These are phyloP conservation scores for Euproctis similis DNA, from an alignment of 2,888 invertebrate species.

Conservation along the genomic window DNA sequence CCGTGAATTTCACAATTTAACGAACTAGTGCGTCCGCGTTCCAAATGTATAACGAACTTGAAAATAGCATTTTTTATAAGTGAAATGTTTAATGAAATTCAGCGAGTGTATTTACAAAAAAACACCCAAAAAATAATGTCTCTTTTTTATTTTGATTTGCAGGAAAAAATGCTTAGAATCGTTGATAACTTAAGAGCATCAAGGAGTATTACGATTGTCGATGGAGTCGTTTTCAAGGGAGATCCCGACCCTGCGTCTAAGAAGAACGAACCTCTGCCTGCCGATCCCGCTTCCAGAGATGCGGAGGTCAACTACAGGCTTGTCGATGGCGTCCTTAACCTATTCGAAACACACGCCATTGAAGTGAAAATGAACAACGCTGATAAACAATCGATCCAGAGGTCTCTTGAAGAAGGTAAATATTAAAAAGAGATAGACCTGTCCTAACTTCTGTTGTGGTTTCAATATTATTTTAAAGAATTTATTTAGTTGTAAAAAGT, in stretches of 20 bases:
- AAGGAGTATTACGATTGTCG: constrained; percentile 74
- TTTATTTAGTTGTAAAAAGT: no score
- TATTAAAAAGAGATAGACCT: no score
- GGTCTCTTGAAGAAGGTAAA: constrained; percentile 88
- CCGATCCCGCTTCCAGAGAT: constrained; percentile 83
- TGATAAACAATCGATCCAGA: constrained; percentile 82
- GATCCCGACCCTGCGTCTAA: constrained; percentile 69
- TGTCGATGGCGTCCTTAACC: constrained; percentile 83
- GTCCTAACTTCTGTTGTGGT: no score
- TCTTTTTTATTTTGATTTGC: constrained; percentile 15
- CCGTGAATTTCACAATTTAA: constrained; percentile 19
- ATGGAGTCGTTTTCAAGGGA: constrained; percentile 77
- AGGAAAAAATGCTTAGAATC: constrained; percentile 83
- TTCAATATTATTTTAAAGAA: no score
- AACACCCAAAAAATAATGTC: not conserved
- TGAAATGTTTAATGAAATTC: no score
- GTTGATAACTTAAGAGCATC: constrained; percentile 74
- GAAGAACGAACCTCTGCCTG: constrained; percentile 80
- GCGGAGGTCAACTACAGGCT: constrained; percentile 83
- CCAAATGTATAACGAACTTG: constrained; percentile 1
- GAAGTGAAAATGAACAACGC: constrained; percentile 87
- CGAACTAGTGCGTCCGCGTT: no score
- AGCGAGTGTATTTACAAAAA: no score
- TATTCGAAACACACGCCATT: constrained; percentile 85
- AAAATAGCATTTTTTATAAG: not conserved